Evolutionary conservation across 2,888 invertebrate species (phyloP).

Genomic region (Fabriciana adippe): DNA sequence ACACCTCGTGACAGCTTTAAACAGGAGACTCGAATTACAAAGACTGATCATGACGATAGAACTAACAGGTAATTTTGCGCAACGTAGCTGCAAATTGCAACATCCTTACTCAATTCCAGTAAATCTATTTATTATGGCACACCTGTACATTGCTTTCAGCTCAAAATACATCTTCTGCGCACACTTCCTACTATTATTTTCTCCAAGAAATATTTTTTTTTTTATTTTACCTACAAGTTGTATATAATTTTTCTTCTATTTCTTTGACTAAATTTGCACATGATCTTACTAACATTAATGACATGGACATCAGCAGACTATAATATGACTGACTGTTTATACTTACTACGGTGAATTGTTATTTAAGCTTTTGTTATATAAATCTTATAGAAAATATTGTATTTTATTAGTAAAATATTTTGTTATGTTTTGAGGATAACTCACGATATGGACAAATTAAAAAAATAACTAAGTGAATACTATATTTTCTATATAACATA

Average conservation of each 20-base stretch:
- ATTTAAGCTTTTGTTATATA: neutral
- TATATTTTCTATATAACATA: neutral
- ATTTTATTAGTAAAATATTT: too few relatives aligned
- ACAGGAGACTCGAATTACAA: slow-evolving; percentile 75
- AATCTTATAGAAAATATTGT: too few relatives aligned
- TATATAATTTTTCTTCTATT: neutral
- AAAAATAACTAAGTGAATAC: too few relatives aligned
- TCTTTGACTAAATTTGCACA: slow-evolving; percentile 9
- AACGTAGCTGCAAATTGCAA: neutral
- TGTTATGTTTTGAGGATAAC: too few relatives aligned
- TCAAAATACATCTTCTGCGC: slow-evolving; percentile 4
- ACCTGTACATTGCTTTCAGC: slow-evolving; percentile 16
- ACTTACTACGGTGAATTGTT: neutral
- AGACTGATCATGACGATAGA: slow-evolving; percentile 77
- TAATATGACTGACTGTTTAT: slow-evolving; percentile 23
- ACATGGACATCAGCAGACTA: slow-evolving; percentile 28
- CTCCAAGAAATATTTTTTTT: neutral
- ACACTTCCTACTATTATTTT: neutral
- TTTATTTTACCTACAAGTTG: neutral
- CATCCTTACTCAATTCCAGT: slow-evolving; percentile 12
- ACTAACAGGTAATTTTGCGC: slow-evolving; percentile 71
- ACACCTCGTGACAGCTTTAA: slow-evolving; percentile 76
- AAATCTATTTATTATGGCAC: slow-evolving; percentile 18
- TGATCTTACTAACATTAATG: slow-evolving; percentile 24
- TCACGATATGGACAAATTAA: too few relatives aligned